Evolutionary conservation across 2,888 invertebrate genomes (phyloP), one percentile per base, ranked within the genome.

Genomic region (Eremobia ochroleuca): DNA sequence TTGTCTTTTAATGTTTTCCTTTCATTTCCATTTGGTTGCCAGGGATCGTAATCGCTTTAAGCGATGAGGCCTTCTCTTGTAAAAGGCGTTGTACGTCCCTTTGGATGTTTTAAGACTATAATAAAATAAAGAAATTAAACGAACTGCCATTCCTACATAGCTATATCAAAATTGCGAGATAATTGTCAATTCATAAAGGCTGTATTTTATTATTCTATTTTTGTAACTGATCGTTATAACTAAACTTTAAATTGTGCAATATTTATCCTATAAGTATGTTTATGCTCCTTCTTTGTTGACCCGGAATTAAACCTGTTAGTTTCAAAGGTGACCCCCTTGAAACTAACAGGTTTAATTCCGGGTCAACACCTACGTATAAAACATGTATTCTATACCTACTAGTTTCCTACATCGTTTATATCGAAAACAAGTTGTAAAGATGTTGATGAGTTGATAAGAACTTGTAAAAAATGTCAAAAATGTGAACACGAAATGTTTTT

Each of bases 1-100:
- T 74, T 75, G 37, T 73, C 18, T 73, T 74, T 61, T 61, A 31
- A 74, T 62, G 28, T 62, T 75, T 75, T 62, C 52, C n/a, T 62
- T 52, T 62, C 52, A 75, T 75, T 62, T 61, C 21, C 31, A n/a
- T 49, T 74, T 21, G 31, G n/a, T 62, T 62, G n/a, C n/a, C 40
- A 18, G 9, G 31, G 25, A 21, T 1, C n/a, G n/a, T 31, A 62
- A 52, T 40, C 13, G 31, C 49, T 61, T 74, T 40, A 52, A 74
- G n/a, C 49, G 61, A 49, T 61, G 21, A 74, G n/a, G 25, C 21
- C 6, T 2, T 25, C 43, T 28, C 4, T 37, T 73, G 18, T 31
- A 15, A 5, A n/a, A 37, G 9, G 8, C 25, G 0, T 37, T 73
- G 34, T 28, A 31, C 2, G 21, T 28, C 5, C 18, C 4, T 73